These are phyloP conservation scores for Drosophila pseudotalamancana DNA, from an alignment of 2,888 invertebrate genomes.

Conservation along the genomic window DNA sequence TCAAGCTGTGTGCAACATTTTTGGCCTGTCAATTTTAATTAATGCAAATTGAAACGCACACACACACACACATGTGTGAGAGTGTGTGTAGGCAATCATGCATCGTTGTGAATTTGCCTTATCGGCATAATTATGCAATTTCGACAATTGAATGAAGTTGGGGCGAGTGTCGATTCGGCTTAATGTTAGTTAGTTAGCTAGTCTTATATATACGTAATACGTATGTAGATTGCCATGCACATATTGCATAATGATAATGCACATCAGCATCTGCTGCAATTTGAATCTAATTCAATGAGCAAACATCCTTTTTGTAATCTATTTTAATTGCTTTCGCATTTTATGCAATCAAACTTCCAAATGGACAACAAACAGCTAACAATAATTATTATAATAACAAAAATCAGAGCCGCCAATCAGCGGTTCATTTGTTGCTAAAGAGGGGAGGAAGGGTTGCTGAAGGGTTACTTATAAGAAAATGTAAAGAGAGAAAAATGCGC, in stretches of 20 bases:
- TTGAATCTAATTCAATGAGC: slow-evolving; percentile 22
- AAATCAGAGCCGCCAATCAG: slow-evolving; percentile 66
- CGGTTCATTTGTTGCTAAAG: slow-evolving; percentile 52
- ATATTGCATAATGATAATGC: slow-evolving; percentile 36
- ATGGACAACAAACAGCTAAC: slow-evolving; percentile 28
- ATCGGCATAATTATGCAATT: slow-evolving; percentile 73
- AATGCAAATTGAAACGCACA: slow-evolving; percentile 59
- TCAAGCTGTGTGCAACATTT: slow-evolving; percentile 52
- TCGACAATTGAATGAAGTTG: slow-evolving; percentile 62
- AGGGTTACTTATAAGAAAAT: slow-evolving; percentile 22
- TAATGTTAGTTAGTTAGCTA: slow-evolving; percentile 31
- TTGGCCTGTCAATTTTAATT: slow-evolving; percentile 63
- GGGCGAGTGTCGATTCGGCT: slow-evolving; percentile 21
- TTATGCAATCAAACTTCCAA: slow-evolving; percentile 23
- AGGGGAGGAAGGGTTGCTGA: background rate
- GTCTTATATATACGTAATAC: slow-evolving; percentile 5
- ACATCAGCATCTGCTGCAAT: slow-evolving; percentile 26
- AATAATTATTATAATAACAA: slow-evolving; percentile 18
- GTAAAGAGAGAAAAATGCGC: slow-evolving; percentile 43
- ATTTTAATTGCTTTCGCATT: slow-evolving; percentile 22
- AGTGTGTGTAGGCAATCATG: background rate
- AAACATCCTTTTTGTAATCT: slow-evolving; percentile 29
- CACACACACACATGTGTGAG: slow-evolving; percentile 9
- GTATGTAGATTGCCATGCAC: background rate
- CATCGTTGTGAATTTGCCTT: slow-evolving; percentile 55